Conservation (phyloP, 2,797 vertebrate genomes). For the Echeneis naucrates region DNA sequence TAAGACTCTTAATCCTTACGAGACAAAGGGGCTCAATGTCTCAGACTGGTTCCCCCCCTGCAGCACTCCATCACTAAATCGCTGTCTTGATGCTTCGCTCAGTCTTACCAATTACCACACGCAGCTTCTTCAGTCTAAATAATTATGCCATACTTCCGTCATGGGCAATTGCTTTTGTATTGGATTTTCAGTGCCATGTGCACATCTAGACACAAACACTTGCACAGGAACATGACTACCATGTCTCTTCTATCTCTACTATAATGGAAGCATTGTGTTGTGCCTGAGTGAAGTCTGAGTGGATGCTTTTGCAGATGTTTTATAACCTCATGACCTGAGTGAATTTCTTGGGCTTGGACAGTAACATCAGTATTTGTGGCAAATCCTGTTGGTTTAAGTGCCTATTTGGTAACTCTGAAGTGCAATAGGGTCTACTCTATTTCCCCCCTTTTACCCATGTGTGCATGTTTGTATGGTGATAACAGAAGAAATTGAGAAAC, state of each 20-base stretch:
- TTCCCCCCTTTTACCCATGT: not conserved
- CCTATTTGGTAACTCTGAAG: not conserved
- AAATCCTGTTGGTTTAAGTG: not conserved
- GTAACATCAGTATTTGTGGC: not conserved
- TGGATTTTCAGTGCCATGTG: slow-evolving; percentile 26
- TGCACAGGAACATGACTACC: slow-evolving; percentile 11
- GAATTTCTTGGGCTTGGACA: slow-evolving; percentile 1
- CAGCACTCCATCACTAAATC: slow-evolving; percentile 65
- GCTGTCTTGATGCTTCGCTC: slow-evolving; percentile 53
- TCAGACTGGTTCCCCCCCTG: slow-evolving; percentile 66
- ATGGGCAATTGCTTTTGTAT: slow-evolving; percentile 51
- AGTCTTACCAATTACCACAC: slow-evolving; percentile 72
- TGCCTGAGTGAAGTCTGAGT: slow-evolving; percentile 9
- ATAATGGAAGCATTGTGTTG: slow-evolving; percentile 21
- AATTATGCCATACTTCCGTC: slow-evolving; percentile 68
- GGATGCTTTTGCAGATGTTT: not conserved
- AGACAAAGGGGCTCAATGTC: slow-evolving; percentile 77
- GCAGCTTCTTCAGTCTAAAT: slow-evolving; percentile 66
- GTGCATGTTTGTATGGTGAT: slow-evolving; percentile 25
- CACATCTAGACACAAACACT: slow-evolving; percentile 35
- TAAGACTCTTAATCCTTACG: slow-evolving; percentile 77
- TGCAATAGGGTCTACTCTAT: not conserved
- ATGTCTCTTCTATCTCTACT: slow-evolving; percentile 13
- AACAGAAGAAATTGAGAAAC: slow-evolving; percentile 11
- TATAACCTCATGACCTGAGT: not conserved